These are phyloP conservation scores for Aphidius colemani DNA, from an alignment of 2,888 invertebrate species.

Conservation along the genomic window DNA sequence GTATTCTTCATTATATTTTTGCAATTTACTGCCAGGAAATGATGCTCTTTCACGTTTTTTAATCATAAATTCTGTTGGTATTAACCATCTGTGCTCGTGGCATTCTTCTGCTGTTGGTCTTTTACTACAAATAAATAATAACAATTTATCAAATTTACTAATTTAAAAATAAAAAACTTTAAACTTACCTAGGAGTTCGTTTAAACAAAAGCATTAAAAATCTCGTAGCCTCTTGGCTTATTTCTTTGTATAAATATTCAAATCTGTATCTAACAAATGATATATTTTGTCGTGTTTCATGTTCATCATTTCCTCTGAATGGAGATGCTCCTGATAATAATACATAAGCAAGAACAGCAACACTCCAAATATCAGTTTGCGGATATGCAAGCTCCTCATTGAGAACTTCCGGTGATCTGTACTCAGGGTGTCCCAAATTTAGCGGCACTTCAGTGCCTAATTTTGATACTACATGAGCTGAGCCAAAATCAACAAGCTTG, in stretches of 20 bases:
- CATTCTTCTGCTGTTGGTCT: constrained; percentile 93
- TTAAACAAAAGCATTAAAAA: constrained; percentile 97
- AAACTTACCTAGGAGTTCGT: constrained; percentile 80
- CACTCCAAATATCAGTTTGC: constrained; percentile 94
- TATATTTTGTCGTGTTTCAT: constrained; percentile 90
- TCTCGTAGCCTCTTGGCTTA: constrained; percentile 89
- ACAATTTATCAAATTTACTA: not conserved
- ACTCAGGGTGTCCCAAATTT: constrained; percentile 75
- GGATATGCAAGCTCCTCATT: constrained; percentile 86
- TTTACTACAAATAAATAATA: constrained; percentile 68
- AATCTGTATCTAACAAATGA: constrained; percentile 90
- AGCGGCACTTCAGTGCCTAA: constrained; percentile 73
- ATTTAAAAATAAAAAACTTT: constrained; percentile 7
- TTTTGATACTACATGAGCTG: constrained; percentile 80
- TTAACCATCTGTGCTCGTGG: constrained; percentile 94
- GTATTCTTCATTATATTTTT: constrained; percentile 82
- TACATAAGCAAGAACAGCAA: constrained; percentile 90
- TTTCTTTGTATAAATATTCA: constrained; percentile 91
- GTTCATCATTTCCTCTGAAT: constrained; percentile 80
- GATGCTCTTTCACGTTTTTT: constrained; percentile 87
- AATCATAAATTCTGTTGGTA: constrained; percentile 90
- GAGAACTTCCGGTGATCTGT: constrained; percentile 86
- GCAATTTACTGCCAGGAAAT: constrained; percentile 82
- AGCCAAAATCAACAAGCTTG: constrained; percentile 91
- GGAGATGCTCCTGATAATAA: constrained; percentile 92